Evolutionary conservation across 2,888 invertebrate genomes (phyloP).

Genomic region (Ophioninae sp.): DNA sequence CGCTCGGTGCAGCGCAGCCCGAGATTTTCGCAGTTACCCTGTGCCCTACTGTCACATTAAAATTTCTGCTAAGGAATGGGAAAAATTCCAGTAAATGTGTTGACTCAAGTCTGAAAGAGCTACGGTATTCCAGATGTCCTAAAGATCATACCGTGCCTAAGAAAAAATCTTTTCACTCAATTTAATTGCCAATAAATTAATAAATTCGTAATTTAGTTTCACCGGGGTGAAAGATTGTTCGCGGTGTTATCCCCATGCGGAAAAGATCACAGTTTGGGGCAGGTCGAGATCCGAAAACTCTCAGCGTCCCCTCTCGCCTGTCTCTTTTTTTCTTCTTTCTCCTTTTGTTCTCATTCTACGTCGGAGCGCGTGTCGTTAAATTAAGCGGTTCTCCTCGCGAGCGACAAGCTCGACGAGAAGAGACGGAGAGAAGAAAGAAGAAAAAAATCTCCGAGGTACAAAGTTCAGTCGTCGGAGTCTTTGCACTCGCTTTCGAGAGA

Average conservation of each 20-base stretch:
- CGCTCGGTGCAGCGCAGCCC: neutral
- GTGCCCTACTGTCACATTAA: neutral
- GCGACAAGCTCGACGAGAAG: conserved; percentile 43
- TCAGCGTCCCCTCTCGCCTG: neutral
- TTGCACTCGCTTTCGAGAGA: conserved; percentile 12
- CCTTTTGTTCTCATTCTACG: conserved; percentile 27
- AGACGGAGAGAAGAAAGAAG: conserved; percentile 23
- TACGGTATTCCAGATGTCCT: neutral
- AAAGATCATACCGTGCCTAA: neutral
- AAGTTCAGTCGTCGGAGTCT: conserved; percentile 48
- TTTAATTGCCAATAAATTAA: neutral
- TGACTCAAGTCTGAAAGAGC: neutral
- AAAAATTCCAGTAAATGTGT: neutral
- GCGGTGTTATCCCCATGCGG: neutral
- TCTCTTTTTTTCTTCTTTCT: conserved; percentile 5
- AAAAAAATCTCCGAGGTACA: conserved; percentile 36
- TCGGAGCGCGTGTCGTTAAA: conserved; percentile 61
- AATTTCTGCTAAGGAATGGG: neutral
- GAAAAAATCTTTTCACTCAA: neutral
- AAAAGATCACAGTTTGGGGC: conserved; percentile 62
- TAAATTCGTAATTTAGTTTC: neutral
- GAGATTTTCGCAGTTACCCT: neutral
- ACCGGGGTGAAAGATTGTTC: neutral
- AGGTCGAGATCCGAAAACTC: conserved; percentile 63
- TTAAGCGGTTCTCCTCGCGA: conserved; percentile 60